phyloP scores from a whole-genome alignment of 2,888 invertebrate genomes.

The Spialia ferax region DNA sequence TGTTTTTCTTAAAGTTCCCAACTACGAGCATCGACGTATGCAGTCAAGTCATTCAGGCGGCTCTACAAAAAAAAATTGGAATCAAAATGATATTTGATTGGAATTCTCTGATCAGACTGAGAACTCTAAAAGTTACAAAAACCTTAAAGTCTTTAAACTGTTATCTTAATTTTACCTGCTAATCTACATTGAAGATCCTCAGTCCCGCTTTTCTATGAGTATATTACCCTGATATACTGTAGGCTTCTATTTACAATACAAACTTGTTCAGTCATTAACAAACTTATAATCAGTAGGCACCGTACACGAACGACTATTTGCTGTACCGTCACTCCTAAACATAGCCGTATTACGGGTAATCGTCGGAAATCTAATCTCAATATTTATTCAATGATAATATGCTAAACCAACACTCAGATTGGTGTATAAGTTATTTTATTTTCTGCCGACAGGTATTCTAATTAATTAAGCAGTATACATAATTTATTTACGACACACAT shows the following conservation, averaged over 20 bases:
- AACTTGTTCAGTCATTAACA: slow-evolving; percentile 1
- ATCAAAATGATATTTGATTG: too few relatives aligned
- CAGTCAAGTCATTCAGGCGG: too few relatives aligned
- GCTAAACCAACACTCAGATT: slow-evolving; percentile 53
- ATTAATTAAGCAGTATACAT: slow-evolving; percentile 51
- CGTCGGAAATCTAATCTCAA: slow-evolving; percentile 51
- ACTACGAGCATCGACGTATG: too few relatives aligned
- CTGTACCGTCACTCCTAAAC: slow-evolving; percentile 35
- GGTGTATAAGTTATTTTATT: slow-evolving; percentile 25
- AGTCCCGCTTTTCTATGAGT: neutral
- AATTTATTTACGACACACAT: slow-evolving; percentile 49
- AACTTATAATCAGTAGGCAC: neutral
- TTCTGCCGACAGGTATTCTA: slow-evolving; percentile 41
- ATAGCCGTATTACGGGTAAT: slow-evolving; percentile 30
- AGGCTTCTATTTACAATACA: slow-evolving; percentile 6
- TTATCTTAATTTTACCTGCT: too few relatives aligned
- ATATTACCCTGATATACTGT: neutral
- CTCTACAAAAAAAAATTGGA: too few relatives aligned
- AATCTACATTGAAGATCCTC: neutral
- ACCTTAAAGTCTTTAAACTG: too few relatives aligned
- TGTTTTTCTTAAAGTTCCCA: too few relatives aligned
- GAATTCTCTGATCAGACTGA: too few relatives aligned
- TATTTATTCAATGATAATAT: slow-evolving; percentile 50
- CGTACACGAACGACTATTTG: slow-evolving; percentile 7
- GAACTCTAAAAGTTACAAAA: too few relatives aligned